Evolutionary conservation across 2,797 vertebrate species (phyloP).

Genomic region (Loris lydekkerianus): DNA sequence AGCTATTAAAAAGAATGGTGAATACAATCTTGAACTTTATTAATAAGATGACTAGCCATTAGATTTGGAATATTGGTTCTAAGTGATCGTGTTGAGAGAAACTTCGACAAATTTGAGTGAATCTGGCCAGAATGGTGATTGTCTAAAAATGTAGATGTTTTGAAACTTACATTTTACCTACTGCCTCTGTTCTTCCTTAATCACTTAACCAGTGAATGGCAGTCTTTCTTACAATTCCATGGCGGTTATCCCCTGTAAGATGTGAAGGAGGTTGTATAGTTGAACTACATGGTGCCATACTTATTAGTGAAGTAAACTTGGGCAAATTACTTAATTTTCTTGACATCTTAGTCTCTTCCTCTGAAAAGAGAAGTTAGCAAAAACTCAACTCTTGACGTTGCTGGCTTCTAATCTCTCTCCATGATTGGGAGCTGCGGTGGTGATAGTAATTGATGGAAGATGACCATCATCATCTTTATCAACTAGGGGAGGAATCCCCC

Average conservation of each 20-base stretch:
- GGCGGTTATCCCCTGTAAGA: not conserved
- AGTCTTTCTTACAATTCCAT: not conserved
- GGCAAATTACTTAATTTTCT: not conserved
- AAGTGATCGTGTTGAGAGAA: conserved; percentile 25
- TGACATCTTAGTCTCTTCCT: not conserved
- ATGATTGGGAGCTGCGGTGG: not conserved
- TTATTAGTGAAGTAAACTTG: conserved; percentile 4
- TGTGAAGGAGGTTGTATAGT: not conserved
- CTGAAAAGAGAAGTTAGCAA: not conserved
- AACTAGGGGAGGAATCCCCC: not conserved
- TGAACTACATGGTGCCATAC: not conserved
- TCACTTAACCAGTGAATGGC: not conserved
- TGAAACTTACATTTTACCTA: not conserved
- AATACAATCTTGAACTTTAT: not conserved
- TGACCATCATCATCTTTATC: not conserved
- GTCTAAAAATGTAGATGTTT: not conserved
- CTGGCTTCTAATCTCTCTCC: not conserved
- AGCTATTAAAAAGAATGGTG: not conserved
- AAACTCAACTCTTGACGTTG: not conserved
- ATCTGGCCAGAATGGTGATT: not conserved
- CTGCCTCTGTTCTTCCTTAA: not conserved
- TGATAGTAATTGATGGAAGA: not conserved
- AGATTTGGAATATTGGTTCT: conserved; percentile 45
- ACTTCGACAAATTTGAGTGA: not conserved
- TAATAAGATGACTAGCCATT: not conserved